Percentiles rank a stretch among this genome's conserved stretches.
These are phyloP conservation scores for Petrocephalus schoutedeni DNA, from an alignment of 2,797 vertebrate genomes.

Conservation along the genomic window DNA sequence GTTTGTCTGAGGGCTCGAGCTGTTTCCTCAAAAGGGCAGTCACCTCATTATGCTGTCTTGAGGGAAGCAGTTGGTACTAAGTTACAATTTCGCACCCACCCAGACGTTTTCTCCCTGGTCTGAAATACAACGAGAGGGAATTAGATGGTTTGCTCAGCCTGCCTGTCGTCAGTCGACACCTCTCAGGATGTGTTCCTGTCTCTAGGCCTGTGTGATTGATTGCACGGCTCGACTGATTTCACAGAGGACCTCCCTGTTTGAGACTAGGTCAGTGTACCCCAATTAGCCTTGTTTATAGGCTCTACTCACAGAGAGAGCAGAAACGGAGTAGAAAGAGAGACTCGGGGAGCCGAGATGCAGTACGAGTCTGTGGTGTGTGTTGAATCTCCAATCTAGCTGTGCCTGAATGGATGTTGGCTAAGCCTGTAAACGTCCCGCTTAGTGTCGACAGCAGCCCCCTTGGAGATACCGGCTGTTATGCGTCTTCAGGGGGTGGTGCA, in stretches of 20 bases:
- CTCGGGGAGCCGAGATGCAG: neutral
- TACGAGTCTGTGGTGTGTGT: neutral
- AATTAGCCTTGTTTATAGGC: neutral
- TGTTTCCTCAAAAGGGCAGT: neutral
- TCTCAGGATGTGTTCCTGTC: neutral
- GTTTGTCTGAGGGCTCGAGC: neutral
- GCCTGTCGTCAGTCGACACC: neutral
- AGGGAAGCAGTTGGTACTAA: neutral
- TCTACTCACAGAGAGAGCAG: neutral
- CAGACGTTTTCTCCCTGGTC: neutral
- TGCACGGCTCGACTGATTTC: neutral
- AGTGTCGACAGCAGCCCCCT: neutral
- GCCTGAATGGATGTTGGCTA: neutral
- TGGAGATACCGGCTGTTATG: neutral
- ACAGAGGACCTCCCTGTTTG: neutral
- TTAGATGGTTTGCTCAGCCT: neutral
- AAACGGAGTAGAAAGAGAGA: neutral
- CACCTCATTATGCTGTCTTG: neutral
- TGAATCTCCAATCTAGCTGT: neutral
- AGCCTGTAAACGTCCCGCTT: neutral
- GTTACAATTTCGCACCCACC: neutral
- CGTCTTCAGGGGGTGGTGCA: neutral
- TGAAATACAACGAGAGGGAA: neutral
- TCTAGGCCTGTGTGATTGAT: conserved; percentile 1
- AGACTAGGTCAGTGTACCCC: neutral